A percentile compares a stretch with the other conserved stretches of the same genome.
These are phyloP conservation scores for Eristalis arbustorum DNA, from an alignment of 2,888 invertebrate genomes.

Conservation along the genomic window DNA sequence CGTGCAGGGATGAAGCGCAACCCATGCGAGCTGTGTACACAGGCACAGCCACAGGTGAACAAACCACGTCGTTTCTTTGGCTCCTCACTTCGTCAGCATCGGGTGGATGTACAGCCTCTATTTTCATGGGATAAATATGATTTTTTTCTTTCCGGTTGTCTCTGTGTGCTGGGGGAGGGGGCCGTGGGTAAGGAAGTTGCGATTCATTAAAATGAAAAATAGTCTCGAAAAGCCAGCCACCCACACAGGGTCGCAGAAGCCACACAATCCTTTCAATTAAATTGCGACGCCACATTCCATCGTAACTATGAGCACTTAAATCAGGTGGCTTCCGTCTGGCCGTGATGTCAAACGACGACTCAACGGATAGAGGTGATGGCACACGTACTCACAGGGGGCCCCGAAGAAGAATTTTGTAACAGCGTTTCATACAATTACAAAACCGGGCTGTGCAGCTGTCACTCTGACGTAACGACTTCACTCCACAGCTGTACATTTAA, in stretches of 20 bases:
- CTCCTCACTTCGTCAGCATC: neutral
- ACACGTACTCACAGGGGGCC: neutral
- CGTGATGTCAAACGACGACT: neutral
- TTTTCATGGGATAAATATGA: conserved; percentile 12
- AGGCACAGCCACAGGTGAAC: conserved; percentile 44
- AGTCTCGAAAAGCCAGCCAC: neutral
- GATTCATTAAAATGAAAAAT: conserved; percentile 56
- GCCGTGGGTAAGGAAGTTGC: conserved; percentile 21
- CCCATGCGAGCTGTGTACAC: conserved; percentile 37
- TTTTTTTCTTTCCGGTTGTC: neutral
- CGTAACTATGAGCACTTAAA: conserved; percentile 35
- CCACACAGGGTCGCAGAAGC: neutral
- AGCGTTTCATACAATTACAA: conserved; percentile 46
- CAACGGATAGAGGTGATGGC: neutral
- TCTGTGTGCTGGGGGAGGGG: neutral
- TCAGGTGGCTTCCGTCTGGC: conserved; percentile 5
- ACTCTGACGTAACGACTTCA: conserved; percentile 32
- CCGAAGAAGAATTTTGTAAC: conserved; percentile 29
- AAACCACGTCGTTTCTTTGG: conserved; percentile 37
- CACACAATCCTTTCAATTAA: conserved; percentile 50
- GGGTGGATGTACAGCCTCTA: neutral
- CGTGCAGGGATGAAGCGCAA: conserved; percentile 28
- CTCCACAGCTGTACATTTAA: conserved; percentile 54
- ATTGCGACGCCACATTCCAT: conserved; percentile 45
- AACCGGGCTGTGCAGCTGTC: conserved; percentile 38